Base-by-base conservation (phyloP, 2,113 vertebrate genomes). In the Tenebrosternarchus preto region DNA sequence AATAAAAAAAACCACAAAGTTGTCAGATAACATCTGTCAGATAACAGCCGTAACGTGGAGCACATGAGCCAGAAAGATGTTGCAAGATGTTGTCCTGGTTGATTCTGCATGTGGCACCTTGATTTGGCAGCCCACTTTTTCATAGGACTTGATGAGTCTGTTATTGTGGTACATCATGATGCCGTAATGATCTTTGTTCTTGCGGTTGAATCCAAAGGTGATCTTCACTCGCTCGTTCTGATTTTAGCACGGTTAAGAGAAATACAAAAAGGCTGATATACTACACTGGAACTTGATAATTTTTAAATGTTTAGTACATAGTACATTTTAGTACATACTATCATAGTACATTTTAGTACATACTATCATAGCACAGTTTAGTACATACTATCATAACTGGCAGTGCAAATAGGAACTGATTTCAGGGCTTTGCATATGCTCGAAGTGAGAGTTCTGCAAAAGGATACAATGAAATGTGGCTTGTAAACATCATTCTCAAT, bases 141-240 rank as follows among this genome's bases (percentile, higher is more conserved):
- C 92, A 56, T 91, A 94, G 43, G 94, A 91, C 84, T 94, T 94
- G 73, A 95, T 95, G 68, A 95, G 93, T n/a, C 91, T 78, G 86
- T 95, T 95, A 76, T 91, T 94, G 88, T 95, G 91, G 87, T 95
- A 95, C 94, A 95, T 94, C 94, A 95, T 93, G 86, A 95, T 90
- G 76, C 94, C 91, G 60, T 86, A 94, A 69, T 92, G 88, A 33
- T 92, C 93, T 82, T 88, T 93, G 85, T 91, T 94, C 85, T 93
- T 93, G 60, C 83, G 88, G 83, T 89, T 93, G 77, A 95, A 89
- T n/a, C 95, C 94, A 88, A 95, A 96, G 8, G 93, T 94, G 83
- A 95, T 95, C 86, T 89, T 94, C 85, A 94, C 92, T 60, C 89
- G 92, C 79, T 94, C 93, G 84, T 92, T 95, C 94, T 94, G 84